Base-by-base conservation (phyloP, 2,113 vertebrate species). In the Danionella cerebrum region DNA sequence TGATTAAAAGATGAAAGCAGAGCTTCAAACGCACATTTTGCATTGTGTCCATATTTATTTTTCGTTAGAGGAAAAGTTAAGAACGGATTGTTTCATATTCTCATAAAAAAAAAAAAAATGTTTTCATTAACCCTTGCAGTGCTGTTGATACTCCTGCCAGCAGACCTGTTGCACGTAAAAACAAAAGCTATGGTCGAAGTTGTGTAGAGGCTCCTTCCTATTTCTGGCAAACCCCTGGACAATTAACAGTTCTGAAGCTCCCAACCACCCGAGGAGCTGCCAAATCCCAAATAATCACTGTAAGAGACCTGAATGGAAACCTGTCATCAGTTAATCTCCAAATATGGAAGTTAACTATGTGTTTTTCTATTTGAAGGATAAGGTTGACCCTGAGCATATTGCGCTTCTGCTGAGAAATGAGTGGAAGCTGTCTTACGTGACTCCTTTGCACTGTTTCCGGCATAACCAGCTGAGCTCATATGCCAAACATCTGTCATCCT, bases 361-460 rank as follows among this genome's bases (percentile, higher is more conserved):
- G 14, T 35, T 18, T 1, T 33, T 67, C 5, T 18, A 4, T 47
- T 69, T 60, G 11, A 36, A 96, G 94, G 84, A 87, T 31, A 79
- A 71, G 29, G 54, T 78, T 4, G 86, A 89, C 25, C 74, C 83
- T 1, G 84, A 86, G 62, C 85, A 80, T 41, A 74, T 86, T 21
- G 81, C 81, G 4, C 71, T 91, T 0, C 66, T 96, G 11, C 75
- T 93, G 50, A 82, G 86, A 16, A 90, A 87, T 1, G 90, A 93
- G 9, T 98, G 94, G 95, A 84, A 85, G 33, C 75, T 98, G 6
- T 92, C 91, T 6, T 93, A 93, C n/a, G 88, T 94, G 54, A 96
- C 91, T 1, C 96, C 96, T 0, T 79, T 98, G 45, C 87, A 93
- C 79, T 77, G 79, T 9, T 97, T 98, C 79, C 84, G 73, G 14